Evolutionary conservation across 2,113 vertebrate genomes (phyloP), one percentile per base, ranked within the genome.

Genomic region (Xenus cinereus): DNA sequence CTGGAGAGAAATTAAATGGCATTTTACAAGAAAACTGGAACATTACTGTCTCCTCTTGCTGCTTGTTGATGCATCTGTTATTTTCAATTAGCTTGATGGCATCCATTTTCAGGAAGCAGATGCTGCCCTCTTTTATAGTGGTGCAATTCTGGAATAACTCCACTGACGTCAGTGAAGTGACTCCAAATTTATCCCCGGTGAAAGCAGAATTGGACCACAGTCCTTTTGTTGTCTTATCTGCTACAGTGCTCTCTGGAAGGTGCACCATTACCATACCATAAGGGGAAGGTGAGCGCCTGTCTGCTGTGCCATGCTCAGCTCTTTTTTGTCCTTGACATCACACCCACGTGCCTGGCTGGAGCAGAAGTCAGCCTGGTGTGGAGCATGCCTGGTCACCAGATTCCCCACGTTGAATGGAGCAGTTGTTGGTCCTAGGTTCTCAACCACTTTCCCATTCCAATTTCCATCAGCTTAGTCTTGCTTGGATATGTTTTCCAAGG

Each of bases 31-130:
- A 95, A 97, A 97, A 92, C 13, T 75, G 93, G 87, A 98, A 90
- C 95, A 95, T 77, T 72, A 46, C 54, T 51, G 43, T 96, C 97
- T 88, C 50, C 72, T 66, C 62, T 87, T 53, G 33, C 90, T 95
- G 93, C 87, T 98, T 45, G 83, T 97, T 97, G 95, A 97, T 95
- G 67, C 83, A 96, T 97, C 96, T 93, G 88, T 96, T 96, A 89
- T 96, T 97, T 97, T 96, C 95, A 84, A 92, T 82, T 96, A 97
- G 95, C 96, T 76, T 97, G 97, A 98, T 97, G 94, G 97, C 95
- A 95, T 23, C 97, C 97, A 97, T 97, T 97, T 98, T 97, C 95
- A 98, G 95, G 97, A 98, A 98, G 96, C 97, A 97, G 97, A 96
- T 96, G 96, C 92, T 95, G 92, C 85, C 92, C 96, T 97, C 81